Evolutionary conservation across 1,140 invertebrate species (phyloP), one percentile per base, ranked within the genome.

Genomic region (Drosophila parvula): DNA sequence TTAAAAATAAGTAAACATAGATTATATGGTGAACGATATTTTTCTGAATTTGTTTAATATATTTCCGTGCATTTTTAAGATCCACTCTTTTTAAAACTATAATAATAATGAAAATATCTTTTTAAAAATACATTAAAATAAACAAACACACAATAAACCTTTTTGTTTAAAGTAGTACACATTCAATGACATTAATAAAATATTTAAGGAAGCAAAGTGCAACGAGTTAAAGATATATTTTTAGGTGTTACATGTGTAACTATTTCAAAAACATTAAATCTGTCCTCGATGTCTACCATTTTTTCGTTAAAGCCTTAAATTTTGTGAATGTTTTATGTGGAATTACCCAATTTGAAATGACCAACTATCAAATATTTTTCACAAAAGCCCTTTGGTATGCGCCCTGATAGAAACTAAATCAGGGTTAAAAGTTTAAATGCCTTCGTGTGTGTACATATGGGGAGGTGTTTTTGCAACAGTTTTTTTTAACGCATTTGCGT

Each of bases 401-500:
- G n/a, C 16, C 36, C 11, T 53, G 32, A 36, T 22, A 38, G 12
- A 40, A 41, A n/a, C 14, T 53, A 56, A 56, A 40, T 11, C 18
- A 43, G 11, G 10, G 10, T 43, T 57, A 16, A 43, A 28, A 16
- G 34, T 14, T 50, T 18, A 32, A 67, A 65, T 14, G 27, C 10
- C 14, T 9, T 16, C 32, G 5, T 22, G 34, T 30, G 6, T 30
- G 18, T 47, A 7, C 4, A 34, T 40, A 30, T n/a, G 5, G 9
- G 6, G 5, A 38, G 27, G 45, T 27, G 18, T 6, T 12, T 32
- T 61, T 60, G 18, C 28, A 5, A 41, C 11, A 41, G 43, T 27
- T 8, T 55, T 41, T 38, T 16, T 7, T 10, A 22, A 74, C 36
- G 57, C 53, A 75, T 47, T 57, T 59, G 62, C 40, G 32, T 44